Percentiles rank a stretch among this genome's conserved stretches.
phyloP scores from a whole-genome alignment of 2,797 vertebrate genomes.

The Enteromius thamalakanensis region DNA sequence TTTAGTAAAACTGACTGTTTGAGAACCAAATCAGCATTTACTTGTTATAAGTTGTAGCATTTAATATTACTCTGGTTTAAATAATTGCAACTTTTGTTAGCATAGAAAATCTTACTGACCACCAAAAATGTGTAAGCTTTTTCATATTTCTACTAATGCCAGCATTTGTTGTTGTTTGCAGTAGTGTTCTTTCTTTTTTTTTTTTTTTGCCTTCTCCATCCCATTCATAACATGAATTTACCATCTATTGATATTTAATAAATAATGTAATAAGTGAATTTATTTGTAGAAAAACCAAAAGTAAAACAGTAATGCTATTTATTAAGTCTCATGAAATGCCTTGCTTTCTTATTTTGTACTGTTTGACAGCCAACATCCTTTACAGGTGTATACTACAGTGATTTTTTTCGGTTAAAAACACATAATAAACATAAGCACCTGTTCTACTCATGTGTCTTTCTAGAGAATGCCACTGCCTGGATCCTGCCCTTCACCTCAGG shows the following conservation, averaged over 20 bases:
- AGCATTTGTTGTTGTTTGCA: not conserved
- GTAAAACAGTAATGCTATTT: too few species aligned
- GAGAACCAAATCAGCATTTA: not conserved
- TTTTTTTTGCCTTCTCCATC: not conserved
- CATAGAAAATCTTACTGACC: not conserved
- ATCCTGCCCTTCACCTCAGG: constrained; percentile 96
- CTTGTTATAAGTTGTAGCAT: not conserved
- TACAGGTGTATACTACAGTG: too few species aligned
- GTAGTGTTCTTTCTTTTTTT: not conserved
- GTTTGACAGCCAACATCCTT: too few species aligned
- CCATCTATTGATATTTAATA: not conserved
- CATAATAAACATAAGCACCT: not conserved
- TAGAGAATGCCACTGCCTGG: constrained; percentile 89
- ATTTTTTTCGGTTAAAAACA: too few species aligned
- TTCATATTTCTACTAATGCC: not conserved
- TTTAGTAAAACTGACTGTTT: not conserved
- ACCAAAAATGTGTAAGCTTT: not conserved
- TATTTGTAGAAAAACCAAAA: not conserved
- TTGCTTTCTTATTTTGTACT: too few species aligned
- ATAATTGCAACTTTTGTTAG: too few species aligned
- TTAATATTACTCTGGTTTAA: too few species aligned
- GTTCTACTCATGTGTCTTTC: constrained; percentile 39
- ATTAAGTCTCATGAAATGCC: too few species aligned
- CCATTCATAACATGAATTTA: not conserved
- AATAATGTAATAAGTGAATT: not conserved